Percentiles rank a stretch among this genome's conserved stretches.
Evolutionary conservation across 2,797 vertebrate species (phyloP).

Genomic region (Pseudochirops cupreus): DNA sequence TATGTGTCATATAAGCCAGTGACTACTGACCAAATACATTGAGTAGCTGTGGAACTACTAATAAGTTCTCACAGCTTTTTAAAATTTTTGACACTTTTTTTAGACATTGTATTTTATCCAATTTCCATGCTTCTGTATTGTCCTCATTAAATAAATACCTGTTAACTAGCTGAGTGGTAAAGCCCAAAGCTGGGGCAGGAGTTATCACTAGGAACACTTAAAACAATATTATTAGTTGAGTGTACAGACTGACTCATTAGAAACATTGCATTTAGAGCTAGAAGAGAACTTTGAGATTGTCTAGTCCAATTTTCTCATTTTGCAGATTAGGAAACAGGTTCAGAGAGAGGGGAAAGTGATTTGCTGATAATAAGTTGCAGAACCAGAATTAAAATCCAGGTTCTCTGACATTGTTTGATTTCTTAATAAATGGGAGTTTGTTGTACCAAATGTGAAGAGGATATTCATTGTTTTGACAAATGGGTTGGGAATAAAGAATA

Average conservation of each 20-base stretch:
- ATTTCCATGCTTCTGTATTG: not conserved
- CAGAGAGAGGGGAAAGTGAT: not conserved
- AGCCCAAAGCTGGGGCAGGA: not conserved
- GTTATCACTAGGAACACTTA: not conserved
- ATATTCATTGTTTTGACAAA: not conserved
- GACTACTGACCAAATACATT: not conserved
- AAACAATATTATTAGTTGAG: not conserved
- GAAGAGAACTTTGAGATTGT: not conserved
- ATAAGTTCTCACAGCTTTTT: not conserved
- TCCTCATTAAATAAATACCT: not conserved
- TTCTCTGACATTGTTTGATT: no score
- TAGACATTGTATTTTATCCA: not conserved
- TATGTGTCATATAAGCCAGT: not conserved
- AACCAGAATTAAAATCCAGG: not conserved
- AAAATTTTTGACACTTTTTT: not conserved
- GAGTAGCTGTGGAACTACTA: not conserved
- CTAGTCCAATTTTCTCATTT: no score
- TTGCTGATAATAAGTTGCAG: not conserved
- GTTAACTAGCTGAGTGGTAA: not conserved
- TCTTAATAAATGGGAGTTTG: not conserved
- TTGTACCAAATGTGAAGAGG: not conserved
- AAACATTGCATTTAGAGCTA: not conserved
- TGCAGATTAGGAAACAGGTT: not conserved
- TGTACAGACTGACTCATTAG: not conserved
- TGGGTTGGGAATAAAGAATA: not conserved